phyloP scores from a whole-genome alignment of 2,113 vertebrate species.

The Sylvia atricapilla region DNA sequence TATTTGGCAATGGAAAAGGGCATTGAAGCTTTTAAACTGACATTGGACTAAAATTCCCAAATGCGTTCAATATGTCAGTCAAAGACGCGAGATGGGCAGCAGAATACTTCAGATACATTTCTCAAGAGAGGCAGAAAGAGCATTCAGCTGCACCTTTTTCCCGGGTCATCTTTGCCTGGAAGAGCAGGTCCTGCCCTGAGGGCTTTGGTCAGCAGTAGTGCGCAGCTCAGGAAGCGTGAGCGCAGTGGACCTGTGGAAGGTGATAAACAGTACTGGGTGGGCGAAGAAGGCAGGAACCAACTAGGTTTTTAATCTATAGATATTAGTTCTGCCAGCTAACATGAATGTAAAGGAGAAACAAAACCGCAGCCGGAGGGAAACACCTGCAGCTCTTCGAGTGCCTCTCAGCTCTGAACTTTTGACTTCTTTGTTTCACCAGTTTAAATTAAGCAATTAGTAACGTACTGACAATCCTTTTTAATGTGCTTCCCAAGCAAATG shows the following conservation, averaged over 20 bases:
- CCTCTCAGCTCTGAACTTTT: not conserved
- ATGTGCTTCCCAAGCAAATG: not conserved
- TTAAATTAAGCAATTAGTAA: not conserved
- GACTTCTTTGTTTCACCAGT: not conserved
- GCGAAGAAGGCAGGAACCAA: not conserved
- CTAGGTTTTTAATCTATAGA: not conserved
- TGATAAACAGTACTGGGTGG: not conserved
- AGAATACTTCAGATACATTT: not conserved
- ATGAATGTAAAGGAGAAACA: not conserved
- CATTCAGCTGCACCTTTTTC: not conserved
- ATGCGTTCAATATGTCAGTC: not conserved
- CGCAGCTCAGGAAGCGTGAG: not conserved
- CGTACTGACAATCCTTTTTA: not conserved
- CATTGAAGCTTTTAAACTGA: not conserved
- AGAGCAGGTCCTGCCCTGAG: not conserved
- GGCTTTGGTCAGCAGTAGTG: not conserved
- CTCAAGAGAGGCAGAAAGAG: not conserved
- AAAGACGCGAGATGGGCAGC: not conserved
- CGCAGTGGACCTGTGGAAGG: not conserved
- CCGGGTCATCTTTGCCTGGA: not conserved
- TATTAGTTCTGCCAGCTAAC: not conserved
- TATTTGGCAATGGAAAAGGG: not conserved
- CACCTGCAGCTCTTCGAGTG: constrained; percentile 34
- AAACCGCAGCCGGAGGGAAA: constrained; percentile 12
- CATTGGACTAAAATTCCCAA: not conserved